Percentiles rank a stretch among this genome's conserved stretches.
Conservation (phyloP, 2,113 vertebrate species). For the Orcinus orca region DNA sequence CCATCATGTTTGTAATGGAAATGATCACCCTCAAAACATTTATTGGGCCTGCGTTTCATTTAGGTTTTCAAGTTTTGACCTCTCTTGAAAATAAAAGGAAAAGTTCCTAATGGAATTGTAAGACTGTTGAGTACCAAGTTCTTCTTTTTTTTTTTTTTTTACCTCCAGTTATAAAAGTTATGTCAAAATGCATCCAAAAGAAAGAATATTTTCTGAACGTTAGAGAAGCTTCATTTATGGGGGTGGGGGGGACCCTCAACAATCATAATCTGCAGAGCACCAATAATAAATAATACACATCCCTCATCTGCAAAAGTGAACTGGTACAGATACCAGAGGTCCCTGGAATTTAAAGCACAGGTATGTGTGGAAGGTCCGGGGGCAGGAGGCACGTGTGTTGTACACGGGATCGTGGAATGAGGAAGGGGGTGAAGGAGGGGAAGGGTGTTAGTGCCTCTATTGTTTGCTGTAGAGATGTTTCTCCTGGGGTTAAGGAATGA, state of each 20-base stretch:
- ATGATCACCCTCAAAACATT: constrained; percentile 66
- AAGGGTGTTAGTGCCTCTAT: neutral
- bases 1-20: constrained; percentile 58
- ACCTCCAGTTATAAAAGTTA: neutral
- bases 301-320: neutral
- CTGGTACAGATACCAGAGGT: neutral
- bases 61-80: constrained; percentile 38
- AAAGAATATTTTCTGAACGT: neutral
- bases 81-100: constrained; percentile 55
- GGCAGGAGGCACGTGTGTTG: accelerated
- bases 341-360: neutral
- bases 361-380: too few relatives aligned
- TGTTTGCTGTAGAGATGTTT: neutral
- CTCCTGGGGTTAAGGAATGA: neutral
- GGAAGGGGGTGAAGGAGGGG: neutral
- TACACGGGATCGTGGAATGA: neutral
- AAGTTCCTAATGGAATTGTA: neutral
- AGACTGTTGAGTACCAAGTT: neutral
- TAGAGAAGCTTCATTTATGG: neutral
- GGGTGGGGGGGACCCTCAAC: neutral
- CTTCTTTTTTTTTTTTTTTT: neutral
- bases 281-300: neutral
- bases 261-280: neutral
- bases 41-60: constrained; percentile 40
- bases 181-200: neutral